Percentiles rank a stretch among this genome's conserved stretches.
Evolutionary conservation across 2,797 vertebrate genomes (phyloP).

Genomic region (Neomorphus geoffroyi): DNA sequence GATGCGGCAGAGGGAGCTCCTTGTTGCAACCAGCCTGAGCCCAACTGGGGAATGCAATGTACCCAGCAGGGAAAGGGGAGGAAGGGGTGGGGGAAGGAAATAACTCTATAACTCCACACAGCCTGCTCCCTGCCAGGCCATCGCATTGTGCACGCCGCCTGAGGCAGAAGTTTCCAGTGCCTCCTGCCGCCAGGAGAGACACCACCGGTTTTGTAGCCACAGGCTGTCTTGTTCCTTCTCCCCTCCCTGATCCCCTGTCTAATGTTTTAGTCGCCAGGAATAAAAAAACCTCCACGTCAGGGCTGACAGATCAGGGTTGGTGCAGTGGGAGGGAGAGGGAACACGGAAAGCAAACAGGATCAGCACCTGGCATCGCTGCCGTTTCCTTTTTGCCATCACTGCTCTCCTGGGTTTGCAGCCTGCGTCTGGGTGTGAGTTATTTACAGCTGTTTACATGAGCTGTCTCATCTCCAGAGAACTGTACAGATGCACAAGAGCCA

Average conservation of each 20-base stretch:
- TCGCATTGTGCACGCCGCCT: not conserved
- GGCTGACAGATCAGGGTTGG: not conserved
- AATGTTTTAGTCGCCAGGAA: not conserved
- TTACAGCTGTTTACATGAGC: not conserved
- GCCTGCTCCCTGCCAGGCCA: not conserved
- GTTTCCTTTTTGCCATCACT: not conserved
- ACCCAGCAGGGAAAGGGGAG: slow-evolving; percentile 34
- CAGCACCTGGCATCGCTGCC: not conserved
- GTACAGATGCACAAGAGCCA: not conserved
- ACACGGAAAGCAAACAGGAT: not conserved
- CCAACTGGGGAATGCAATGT: not conserved
- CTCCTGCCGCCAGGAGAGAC: not conserved
- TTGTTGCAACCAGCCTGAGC: slow-evolving; percentile 49
- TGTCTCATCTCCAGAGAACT: not conserved
- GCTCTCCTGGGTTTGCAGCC: not conserved
- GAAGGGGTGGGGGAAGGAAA: not conserved
- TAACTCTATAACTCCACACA: not conserved
- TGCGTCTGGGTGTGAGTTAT: not conserved
- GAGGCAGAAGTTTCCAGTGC: slow-evolving; percentile 7
- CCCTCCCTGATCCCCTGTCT: not conserved
- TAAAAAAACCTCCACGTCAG: not conserved
- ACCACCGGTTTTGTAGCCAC: slow-evolving; percentile 13
- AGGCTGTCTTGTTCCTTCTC: slow-evolving; percentile 1
- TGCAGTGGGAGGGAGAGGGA: not conserved
- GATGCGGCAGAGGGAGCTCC: slow-evolving; percentile 67